A percentile compares a stretch with the other conserved stretches of the same genome.
Conservation (phyloP, 2,113 vertebrate genomes). For the Cygnus buccinator region DNA sequence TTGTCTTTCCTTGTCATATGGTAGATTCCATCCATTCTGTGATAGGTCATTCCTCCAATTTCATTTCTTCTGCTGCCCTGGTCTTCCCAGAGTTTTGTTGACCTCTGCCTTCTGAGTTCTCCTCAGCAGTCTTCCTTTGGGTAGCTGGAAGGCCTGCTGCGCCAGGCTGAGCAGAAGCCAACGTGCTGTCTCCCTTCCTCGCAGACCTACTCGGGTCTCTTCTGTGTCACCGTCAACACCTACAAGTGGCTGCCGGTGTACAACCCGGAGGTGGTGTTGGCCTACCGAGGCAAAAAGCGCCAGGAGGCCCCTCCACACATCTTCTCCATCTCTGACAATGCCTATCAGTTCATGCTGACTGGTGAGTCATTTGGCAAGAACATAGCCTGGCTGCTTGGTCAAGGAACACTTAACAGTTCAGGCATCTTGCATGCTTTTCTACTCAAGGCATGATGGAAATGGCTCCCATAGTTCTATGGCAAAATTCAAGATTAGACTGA, state of each 20-base stretch:
- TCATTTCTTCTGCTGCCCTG: too few species aligned
- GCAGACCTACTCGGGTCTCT: constrained; percentile 78
- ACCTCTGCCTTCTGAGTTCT: neutral
- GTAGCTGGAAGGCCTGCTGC: neutral
- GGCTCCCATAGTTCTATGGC: neutral
- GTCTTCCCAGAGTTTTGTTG: too few species aligned
- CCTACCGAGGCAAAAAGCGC: constrained; percentile 86
- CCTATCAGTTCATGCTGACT: constrained; percentile 83
- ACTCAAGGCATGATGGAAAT: neutral
- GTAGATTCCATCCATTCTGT: too few species aligned
- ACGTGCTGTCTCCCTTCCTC: neutral
- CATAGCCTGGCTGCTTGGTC: neutral
- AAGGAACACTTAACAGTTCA: neutral
- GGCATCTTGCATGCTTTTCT: neutral
- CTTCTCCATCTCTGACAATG: constrained; percentile 77
- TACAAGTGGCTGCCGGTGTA: constrained; percentile 88
- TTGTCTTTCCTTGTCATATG: too few species aligned
- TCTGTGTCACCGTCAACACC: constrained; percentile 82
- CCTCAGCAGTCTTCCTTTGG: neutral
- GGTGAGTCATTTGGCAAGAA: constrained; percentile 66
- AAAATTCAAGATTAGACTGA: neutral
- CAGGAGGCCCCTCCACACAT: constrained; percentile 89
- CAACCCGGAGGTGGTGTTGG: constrained; percentile 79
- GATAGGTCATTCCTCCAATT: too few species aligned
- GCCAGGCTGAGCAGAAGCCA: constrained; percentile 32